Percentiles rank a stretch among this genome's conserved stretches.
Conservation (phyloP, 2,888 invertebrate species). For the Frankliniella intonsa region DNA sequence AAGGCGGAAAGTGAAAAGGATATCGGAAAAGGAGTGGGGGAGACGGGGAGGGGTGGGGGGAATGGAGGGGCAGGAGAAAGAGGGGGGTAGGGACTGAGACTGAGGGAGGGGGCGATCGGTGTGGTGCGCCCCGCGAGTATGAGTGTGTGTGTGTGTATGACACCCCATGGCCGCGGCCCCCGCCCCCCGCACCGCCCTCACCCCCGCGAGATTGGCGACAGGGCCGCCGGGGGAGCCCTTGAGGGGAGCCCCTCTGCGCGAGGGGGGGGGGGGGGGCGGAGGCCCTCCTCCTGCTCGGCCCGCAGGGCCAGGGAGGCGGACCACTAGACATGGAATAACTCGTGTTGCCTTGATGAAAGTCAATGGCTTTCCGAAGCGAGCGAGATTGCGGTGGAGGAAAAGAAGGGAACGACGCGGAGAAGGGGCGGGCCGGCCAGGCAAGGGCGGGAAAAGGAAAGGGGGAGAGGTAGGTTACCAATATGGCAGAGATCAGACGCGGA, state of each 20-base stretch:
- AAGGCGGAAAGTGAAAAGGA: neutral
- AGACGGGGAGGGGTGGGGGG: neutral
- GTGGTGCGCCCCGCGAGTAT: too few species aligned
- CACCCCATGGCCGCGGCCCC: too few species aligned
- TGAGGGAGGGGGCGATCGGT: too few species aligned
- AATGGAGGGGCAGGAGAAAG: neutral
- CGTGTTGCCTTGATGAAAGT: constrained; percentile 11
- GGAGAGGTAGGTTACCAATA: neutral
- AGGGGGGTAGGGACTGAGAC: too few species aligned
- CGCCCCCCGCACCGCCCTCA: neutral
- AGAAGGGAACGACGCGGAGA: neutral
- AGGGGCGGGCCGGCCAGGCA: neutral
- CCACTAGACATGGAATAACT: constrained; percentile 26
- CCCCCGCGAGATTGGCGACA: neutral
- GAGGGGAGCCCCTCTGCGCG: too few species aligned
- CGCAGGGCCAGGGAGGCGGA: neutral
- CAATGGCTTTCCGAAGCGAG: constrained; percentile 7
- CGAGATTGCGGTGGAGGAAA: neutral
- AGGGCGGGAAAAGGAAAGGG: neutral
- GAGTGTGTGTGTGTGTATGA: too few species aligned
- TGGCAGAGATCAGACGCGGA: too few species aligned
- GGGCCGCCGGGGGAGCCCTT: constrained; percentile 11
- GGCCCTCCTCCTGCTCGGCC: too few species aligned
- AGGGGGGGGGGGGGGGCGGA: too few species aligned
- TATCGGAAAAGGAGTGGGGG: neutral